A percentile compares a stretch with the other conserved stretches of the same genome.
phyloP scores from a whole-genome alignment of 2,113 vertebrate genomes.

The Colossoma macropomum region DNA sequence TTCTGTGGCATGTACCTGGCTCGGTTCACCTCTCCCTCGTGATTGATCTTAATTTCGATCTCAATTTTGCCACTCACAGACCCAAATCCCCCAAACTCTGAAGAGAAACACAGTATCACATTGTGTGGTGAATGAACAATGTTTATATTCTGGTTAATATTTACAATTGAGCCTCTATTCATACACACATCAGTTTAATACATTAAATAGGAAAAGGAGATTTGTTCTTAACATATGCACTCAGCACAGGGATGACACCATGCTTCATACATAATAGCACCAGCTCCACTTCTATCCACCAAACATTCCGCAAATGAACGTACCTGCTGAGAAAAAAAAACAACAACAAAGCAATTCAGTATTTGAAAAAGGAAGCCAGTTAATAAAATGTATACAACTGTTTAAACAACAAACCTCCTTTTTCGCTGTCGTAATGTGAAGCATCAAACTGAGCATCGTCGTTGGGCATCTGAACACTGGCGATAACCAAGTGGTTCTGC shows the following conservation, averaged over 20 bases:
- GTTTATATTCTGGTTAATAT: no score
- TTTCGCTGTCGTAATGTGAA: conserved; percentile 89
- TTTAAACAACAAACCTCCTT: conserved; percentile 82
- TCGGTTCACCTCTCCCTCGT: conserved; percentile 93
- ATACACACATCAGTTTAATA: neutral
- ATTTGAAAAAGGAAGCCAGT: neutral
- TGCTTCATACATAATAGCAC: conserved; percentile 5
- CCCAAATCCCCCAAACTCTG: conserved; percentile 94
- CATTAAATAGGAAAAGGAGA: neutral
- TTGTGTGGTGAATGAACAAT: neutral
- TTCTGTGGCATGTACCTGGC: conserved; percentile 95
- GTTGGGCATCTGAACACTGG: conserved; percentile 91
- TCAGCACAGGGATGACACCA: neutral
- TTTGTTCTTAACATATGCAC: neutral
- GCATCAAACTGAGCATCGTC: conserved; percentile 91
- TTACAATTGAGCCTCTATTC: neutral
- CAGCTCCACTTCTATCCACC: conserved; percentile 34
- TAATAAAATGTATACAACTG: conserved; percentile 40
- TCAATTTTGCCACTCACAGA: conserved; percentile 93
- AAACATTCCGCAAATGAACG: conserved; percentile 48
- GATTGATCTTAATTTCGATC: conserved; percentile 94
- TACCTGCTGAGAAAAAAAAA: conserved; percentile 75
- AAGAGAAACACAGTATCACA: conserved; percentile 22
- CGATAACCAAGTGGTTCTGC: conserved; percentile 95
- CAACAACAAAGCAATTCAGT: conserved; percentile 46